These are phyloP conservation scores for Marmota monax DNA, from an alignment of 2,113 vertebrate genomes.

Conservation along the genomic window DNA sequence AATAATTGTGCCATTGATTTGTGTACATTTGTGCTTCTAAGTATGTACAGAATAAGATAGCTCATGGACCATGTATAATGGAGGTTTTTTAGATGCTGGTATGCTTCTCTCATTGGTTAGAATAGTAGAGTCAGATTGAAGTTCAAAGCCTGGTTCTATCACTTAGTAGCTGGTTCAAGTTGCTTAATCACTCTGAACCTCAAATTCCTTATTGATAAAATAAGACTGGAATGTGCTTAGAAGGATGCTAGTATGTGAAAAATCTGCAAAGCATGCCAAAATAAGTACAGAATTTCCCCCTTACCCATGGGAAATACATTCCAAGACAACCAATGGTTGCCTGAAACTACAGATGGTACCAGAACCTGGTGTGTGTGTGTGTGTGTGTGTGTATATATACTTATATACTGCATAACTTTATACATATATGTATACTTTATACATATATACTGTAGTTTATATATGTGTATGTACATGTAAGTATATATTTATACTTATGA, in stretches of 20 bases:
- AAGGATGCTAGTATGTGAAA: constrained; percentile 12
- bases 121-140: not conserved
- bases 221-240: not conserved
- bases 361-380: not conserved
- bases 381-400: no score
- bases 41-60: not conserved
- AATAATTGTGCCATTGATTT: not conserved
- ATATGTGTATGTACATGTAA: not conserved
- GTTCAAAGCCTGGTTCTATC: not conserved
- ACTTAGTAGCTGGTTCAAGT: not conserved
- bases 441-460: no score
- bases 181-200: constrained; percentile 10
- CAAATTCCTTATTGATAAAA: not conserved
- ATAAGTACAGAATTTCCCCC: not conserved
- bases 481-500: not conserved
- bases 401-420: no score
- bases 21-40: not conserved
- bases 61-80: not conserved
- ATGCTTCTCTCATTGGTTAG: not conserved
- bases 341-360: not conserved
- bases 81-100: not conserved
- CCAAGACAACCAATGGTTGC: not conserved
- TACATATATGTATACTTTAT: no score
- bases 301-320: not conserved
- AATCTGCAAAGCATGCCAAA: not conserved